Evolutionary conservation across 2,888 invertebrate genomes (phyloP), one percentile per base, ranked within the genome.

Genomic region (Agrotis clavis): DNA sequence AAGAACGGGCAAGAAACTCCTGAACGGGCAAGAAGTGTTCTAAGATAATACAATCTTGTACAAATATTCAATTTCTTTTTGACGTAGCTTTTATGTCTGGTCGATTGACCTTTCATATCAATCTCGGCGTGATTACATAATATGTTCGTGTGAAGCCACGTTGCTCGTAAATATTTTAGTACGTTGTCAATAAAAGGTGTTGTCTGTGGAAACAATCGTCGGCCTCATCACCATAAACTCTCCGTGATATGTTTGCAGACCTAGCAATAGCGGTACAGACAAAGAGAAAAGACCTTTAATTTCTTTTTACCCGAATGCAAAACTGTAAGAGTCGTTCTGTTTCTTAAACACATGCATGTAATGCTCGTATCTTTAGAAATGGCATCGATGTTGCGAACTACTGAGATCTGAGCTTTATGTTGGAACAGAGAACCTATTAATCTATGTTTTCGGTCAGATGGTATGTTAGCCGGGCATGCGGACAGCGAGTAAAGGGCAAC

Each of bases 161-260:
- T 75, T 53, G 16, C 64, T 85, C 86, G 86, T 84, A 84, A 84
- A 84, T 80, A 85, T 77, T 70, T 75, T 73, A 83, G 35, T 79
- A 80, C 48, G 16, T 21, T 62, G 67, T 59, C 75, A 63, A 77
- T 83, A 83, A 80, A 83, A 83, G 73, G 69, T 75, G 84, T 76
- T 84, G 67, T 54, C 59, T 77, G 45, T 59, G 62, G 48, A 68
- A 75, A 84, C 84, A 81, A 83, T 81, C 69, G 69, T 56, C 14
- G 59, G 60, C 59, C 67, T 84, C 81, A 84, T 84, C 84, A 81
- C 74, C 81, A 84, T 86, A 81, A 86, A 83, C 54, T 61, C 30
- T 56, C 63, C 60, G 66, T 79, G 75, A 69, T 73, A 67, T 69
- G 79, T 80, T 80, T 80, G 79, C 56, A 19, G 35, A 66, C 18